These are phyloP conservation scores for Venustaconcha ellipsiformis DNA, from an alignment of 1,140 invertebrate genomes.

Conservation along the genomic window DNA sequence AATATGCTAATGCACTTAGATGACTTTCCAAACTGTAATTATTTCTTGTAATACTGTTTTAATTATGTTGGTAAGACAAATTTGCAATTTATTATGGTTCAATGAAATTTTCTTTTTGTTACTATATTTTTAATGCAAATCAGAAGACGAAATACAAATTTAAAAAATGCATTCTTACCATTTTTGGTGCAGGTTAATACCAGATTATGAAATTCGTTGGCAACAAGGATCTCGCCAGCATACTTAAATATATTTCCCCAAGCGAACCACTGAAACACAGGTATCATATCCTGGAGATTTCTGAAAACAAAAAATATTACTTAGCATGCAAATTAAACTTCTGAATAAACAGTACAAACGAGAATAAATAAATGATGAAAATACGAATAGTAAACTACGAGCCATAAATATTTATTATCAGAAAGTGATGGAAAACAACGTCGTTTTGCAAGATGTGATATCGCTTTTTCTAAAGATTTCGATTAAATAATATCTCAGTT, in stretches of 20 bases:
- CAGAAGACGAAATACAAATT: too few species aligned
- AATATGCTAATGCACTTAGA: too few species aligned
- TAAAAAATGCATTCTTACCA: neutral
- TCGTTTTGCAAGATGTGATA: neutral
- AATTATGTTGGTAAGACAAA: too few species aligned
- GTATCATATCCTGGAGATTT: conserved; percentile 43
- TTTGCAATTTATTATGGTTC: too few species aligned
- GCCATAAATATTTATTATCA: too few species aligned
- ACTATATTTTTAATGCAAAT: too few species aligned
- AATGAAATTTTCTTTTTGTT: too few species aligned
- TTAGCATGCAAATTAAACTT: neutral
- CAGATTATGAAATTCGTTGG: conserved; percentile 56
- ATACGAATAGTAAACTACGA: neutral
- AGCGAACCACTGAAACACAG: conserved; percentile 51
- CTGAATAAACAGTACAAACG: neutral
- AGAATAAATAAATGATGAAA: neutral
- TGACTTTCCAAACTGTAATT: too few species aligned
- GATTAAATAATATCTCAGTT: neutral
- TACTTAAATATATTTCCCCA: conserved; percentile 59
- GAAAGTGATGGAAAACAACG: neutral
- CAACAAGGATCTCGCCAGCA: conserved; percentile 56
- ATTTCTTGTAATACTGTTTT: too few species aligned
- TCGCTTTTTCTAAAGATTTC: neutral
- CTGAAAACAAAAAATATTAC: conserved; percentile 22
- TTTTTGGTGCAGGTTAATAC: conserved; percentile 46